Base-by-base conservation (phyloP, 2,113 vertebrate genomes). In the Corynorhinus townsendii region DNA sequence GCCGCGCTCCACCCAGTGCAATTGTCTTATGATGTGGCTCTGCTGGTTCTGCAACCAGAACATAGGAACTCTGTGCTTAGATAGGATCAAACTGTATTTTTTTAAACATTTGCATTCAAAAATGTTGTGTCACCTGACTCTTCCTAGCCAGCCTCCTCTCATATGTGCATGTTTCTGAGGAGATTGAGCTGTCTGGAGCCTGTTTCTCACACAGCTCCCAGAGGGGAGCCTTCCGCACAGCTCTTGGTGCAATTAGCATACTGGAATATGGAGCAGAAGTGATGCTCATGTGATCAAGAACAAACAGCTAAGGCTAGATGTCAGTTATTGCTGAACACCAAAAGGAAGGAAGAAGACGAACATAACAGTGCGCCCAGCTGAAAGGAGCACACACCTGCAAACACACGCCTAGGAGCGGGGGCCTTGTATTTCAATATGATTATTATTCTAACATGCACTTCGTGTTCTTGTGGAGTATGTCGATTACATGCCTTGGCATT, bases 401-500 rank as follows among this genome's bases (percentile, higher is more conserved):
- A 66, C 94, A 94, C 71, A 72, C 92, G 93, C 76, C 56, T 93
- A 72, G 52, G 95, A 93, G 43, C 90, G 1, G 64, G 33, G 35
- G 59, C 20, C 69, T 96, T 30, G 24, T 90, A 30, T 59, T 96
- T 91, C 84, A 20, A 71, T 62, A 54, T 40, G 80, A 33, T 83
- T 88, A 73, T 76, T 26, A 68, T 93, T 97, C 98, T 96, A 92
- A 92, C 35, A 90, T 90, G 20, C 85, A 40, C 28, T 76, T 95
- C 17, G 22, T 52, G 5, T 47, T 64, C 49, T 90, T 97, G 97
- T 90, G 96, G 96, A 96, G 24, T 76, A 30, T 90, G 96, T 96
- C 54, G 89, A 96, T 94, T 91, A 35, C 52, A 82, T 96, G 64
- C 43, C 96, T 97, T 95, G 79, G 94, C 97, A 97, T 59, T 56